A percentile compares a stretch with the other conserved stretches of the same genome.
These are phyloP conservation scores for Furcifer pardalis DNA, from an alignment of 2,797 vertebrate species.

Conservation along the genomic window DNA sequence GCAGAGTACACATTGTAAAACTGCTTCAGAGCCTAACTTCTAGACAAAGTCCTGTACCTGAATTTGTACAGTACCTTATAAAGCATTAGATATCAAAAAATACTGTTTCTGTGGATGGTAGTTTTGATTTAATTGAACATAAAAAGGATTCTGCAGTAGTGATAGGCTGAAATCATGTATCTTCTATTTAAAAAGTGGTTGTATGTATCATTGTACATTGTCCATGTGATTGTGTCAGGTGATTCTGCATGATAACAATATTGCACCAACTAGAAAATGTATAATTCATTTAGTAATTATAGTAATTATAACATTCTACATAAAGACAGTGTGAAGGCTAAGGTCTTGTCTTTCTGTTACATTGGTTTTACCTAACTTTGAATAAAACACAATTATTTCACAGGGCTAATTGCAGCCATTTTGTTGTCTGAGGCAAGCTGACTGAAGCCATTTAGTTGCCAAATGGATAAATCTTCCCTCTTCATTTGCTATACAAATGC, in stretches of 20 bases:
- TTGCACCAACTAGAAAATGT: background rate
- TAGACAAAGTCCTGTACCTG: background rate
- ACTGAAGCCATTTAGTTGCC: too few species aligned
- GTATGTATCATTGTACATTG: background rate
- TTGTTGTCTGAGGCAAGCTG: too few species aligned
- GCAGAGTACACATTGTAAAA: background rate
- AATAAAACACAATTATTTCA: conserved; percentile 15
- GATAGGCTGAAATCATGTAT: background rate
- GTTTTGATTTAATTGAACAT: too few species aligned
- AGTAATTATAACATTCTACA: background rate
- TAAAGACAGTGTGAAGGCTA: background rate
- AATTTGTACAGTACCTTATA: background rate
- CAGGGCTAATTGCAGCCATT: too few species aligned
- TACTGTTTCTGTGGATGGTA: too few species aligned
- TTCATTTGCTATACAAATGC: too few species aligned
- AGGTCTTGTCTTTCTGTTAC: background rate
- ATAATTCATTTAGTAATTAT: background rate
- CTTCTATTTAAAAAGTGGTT: background rate
- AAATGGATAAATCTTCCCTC: too few species aligned
- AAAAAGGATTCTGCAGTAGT: background rate
- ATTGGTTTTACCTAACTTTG: background rate
- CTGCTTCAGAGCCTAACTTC: background rate
- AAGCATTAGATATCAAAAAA: background rate
- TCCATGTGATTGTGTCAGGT: background rate
- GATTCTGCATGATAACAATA: background rate